These are phyloP conservation scores for Neodiprion lecontei DNA, from an alignment of 1,140 invertebrate genomes.

Conservation along the genomic window DNA sequence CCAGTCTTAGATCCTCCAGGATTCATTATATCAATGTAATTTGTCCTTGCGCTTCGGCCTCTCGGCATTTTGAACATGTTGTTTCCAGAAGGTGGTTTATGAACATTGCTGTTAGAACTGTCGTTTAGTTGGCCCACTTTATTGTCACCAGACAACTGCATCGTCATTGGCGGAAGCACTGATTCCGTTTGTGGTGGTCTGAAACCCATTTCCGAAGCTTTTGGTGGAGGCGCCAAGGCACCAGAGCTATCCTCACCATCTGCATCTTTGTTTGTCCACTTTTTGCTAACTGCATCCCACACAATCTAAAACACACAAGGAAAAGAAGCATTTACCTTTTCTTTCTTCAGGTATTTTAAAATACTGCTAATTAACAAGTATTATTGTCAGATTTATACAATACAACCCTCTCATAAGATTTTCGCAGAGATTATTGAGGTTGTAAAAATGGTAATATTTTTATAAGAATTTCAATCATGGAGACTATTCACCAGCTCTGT, in stretches of 20 bases:
- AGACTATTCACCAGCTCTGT: too few relatives aligned
- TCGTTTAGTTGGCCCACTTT: constrained; percentile 36
- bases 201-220: constrained; percentile 67
- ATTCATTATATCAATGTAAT: constrained; percentile 88
- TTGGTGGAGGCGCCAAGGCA: constrained; percentile 78
- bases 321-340: background rate
- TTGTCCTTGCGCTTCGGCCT: constrained; percentile 69
- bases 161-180: constrained; percentile 23
- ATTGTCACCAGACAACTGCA: constrained; percentile 44
- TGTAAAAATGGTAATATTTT: too few relatives aligned
- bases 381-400: background rate
- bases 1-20: constrained; percentile 64
- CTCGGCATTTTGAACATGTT: constrained; percentile 83
- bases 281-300: constrained; percentile 85
- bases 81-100: constrained; percentile 58
- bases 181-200: constrained; percentile 29
- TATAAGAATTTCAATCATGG: too few relatives aligned
- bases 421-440: too few relatives aligned
- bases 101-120: constrained; percentile 39
- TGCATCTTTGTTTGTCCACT: constrained; percentile 86
- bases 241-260: constrained; percentile 67
- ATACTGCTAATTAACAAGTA: background rate
- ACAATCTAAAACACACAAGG: constrained; percentile 73
- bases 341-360: background rate
- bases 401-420: too few relatives aligned